Evolutionary conservation across 2,113 vertebrate species (phyloP).

Genomic region (Eidolon helvum): DNA sequence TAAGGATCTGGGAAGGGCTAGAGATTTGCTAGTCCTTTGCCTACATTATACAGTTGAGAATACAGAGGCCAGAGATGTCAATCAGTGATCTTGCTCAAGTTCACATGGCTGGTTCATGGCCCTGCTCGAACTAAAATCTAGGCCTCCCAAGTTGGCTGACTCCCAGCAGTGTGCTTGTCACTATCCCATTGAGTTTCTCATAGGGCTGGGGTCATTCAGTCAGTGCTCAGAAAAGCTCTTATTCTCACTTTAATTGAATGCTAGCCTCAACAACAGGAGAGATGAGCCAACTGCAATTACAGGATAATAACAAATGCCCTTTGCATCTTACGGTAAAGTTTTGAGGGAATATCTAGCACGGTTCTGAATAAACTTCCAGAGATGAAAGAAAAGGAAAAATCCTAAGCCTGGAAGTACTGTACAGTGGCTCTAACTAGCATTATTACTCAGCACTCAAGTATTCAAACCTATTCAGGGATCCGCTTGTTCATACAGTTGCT

Average conservation of each 20-base stretch:
- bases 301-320: conserved; percentile 23
- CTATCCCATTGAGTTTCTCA: background rate
- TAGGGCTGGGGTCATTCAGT: background rate
- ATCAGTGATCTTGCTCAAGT: background rate
- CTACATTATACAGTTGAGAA: background rate
- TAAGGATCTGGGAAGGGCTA: background rate
- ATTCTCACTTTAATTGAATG: conserved; percentile 31
- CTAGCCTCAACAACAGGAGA: background rate
- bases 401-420: conserved; percentile 44
- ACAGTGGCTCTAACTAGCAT: background rate
- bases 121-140: background rate
- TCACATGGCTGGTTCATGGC: background rate
- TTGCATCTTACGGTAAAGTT: background rate
- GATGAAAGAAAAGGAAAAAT: conserved; percentile 57
- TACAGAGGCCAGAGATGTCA: background rate
- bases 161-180: background rate
- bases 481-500: conserved; percentile 51
- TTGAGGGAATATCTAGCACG: conserved; percentile 13
- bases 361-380: conserved; percentile 59
- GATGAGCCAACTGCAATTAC: conserved; percentile 12
- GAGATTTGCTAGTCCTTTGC: background rate
- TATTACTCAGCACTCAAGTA: conserved; percentile 53
- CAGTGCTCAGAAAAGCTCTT: background rate
- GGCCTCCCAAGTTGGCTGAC: background rate
- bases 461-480: background rate